These are phyloP conservation scores for Nasonia oneida DNA, from an alignment of 2,888 invertebrate species.

Conservation along the genomic window DNA sequence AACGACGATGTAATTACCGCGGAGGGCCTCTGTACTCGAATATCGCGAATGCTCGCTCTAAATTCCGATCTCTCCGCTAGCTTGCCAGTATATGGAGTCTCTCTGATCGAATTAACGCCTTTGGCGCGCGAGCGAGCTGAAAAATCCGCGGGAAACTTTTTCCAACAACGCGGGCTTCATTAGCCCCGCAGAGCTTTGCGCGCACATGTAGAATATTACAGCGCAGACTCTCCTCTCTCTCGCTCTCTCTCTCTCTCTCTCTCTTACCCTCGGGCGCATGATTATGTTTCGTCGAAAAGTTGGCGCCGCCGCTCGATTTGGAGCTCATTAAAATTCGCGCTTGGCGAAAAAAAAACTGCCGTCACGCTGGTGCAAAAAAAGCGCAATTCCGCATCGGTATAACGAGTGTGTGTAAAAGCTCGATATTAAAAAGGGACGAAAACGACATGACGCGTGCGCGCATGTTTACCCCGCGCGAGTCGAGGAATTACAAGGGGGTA, in stretches of 20 bases:
- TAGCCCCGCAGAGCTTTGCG: neutral
- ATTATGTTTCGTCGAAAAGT: neutral
- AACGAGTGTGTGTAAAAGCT: constrained; percentile 26
- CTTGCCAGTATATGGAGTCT: neutral
- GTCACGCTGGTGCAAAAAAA: neutral
- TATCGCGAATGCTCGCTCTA: constrained; percentile 14
- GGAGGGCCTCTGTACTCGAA: neutral
- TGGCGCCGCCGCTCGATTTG: neutral
- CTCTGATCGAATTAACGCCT: neutral
- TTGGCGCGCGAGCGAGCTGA: neutral
- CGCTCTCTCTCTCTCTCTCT: no score
- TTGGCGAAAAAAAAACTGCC: neutral
- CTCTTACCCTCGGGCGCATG: neutral
- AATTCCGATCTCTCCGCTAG: neutral
- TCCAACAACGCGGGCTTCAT: neutral
- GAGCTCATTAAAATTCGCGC: constrained; percentile 11
- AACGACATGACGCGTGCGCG: neutral
- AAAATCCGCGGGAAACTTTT: neutral
- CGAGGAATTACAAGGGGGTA: constrained; percentile 24
- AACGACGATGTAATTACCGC: constrained; percentile 52
- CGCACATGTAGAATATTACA: neutral
- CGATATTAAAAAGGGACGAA: constrained; percentile 41
- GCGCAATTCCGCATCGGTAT: constrained; percentile 5
- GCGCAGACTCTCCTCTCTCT: no score
- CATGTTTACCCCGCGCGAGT: constrained; percentile 10